Percentiles rank a stretch among this genome's conserved stretches.
Evolutionary conservation across 2,797 vertebrate species (phyloP).

Genomic region (Amniataba percoides): DNA sequence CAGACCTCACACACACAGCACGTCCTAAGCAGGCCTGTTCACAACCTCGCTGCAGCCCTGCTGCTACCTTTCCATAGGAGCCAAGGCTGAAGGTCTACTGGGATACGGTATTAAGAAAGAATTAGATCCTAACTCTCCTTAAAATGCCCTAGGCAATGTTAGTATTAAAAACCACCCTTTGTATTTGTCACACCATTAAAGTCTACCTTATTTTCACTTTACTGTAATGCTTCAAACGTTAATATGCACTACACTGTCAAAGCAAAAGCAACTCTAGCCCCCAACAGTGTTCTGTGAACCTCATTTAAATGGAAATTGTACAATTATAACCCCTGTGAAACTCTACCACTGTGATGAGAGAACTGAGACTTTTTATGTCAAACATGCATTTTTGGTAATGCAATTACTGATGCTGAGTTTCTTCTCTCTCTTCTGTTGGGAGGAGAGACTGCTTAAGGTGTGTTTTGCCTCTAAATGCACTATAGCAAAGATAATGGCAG

Average conservation of each 20-base stretch:
- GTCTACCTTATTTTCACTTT: constrained; percentile 45
- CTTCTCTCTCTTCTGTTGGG: constrained; percentile 37
- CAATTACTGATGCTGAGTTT: constrained; percentile 62
- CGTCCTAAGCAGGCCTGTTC: constrained; percentile 50
- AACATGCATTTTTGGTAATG: constrained; percentile 65
- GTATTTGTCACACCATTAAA: constrained; percentile 47
- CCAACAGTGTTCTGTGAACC: constrained; percentile 66
- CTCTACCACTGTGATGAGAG: constrained; percentile 64
- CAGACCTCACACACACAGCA: constrained; percentile 43
- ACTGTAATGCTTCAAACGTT: constrained; percentile 51
- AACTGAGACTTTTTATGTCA: constrained; percentile 54
- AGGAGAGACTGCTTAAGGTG: constrained; percentile 53
- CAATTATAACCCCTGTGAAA: constrained; percentile 74
- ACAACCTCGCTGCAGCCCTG: constrained; percentile 34
- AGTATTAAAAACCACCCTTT: constrained; percentile 43
- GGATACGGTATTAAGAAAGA: constrained; percentile 25
- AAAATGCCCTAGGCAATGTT: constrained; percentile 36
- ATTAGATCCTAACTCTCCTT: constrained; percentile 39
- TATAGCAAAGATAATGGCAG: constrained; percentile 71
- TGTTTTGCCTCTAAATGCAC: constrained; percentile 61
- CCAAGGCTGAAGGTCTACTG: constrained; percentile 26
- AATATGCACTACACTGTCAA: constrained; percentile 59
- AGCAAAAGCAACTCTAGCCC: constrained; percentile 52
- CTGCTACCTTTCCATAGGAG: constrained; percentile 28
- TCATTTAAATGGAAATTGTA: constrained; percentile 81